These are phyloP conservation scores for Otolemur garnettii DNA, from an alignment of 2,113 vertebrate genomes.

Conservation along the genomic window DNA sequence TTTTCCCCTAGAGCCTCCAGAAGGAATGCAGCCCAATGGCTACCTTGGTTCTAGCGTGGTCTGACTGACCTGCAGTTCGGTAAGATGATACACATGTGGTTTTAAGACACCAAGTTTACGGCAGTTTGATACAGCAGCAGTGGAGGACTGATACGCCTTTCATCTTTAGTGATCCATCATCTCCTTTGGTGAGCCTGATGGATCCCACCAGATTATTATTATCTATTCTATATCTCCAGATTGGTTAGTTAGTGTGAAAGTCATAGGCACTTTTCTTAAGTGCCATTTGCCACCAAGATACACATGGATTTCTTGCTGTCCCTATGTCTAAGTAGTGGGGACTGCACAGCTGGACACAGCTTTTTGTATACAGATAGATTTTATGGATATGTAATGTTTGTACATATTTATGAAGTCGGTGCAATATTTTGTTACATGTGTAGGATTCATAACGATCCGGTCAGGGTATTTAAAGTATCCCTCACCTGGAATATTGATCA, in stretches of 20 bases:
- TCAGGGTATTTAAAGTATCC: too few species aligned
- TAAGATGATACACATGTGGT: not conserved
- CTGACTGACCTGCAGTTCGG: not conserved
- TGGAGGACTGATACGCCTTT: not conserved
- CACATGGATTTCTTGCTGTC: not conserved
- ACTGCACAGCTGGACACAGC: not conserved
- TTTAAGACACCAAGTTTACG: not conserved
- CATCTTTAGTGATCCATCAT: not conserved
- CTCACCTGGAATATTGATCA: too few species aligned
- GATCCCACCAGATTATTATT: not conserved
- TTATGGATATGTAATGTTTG: too few species aligned
- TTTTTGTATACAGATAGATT: too few species aligned
- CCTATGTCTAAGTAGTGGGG: not conserved
- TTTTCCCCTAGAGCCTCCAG: not conserved
- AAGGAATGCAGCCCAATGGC: accelerated
- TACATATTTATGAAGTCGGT: too few species aligned
- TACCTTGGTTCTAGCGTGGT: not conserved
- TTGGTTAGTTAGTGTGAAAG: not conserved
- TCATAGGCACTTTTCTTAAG: not conserved
- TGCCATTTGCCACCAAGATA: not conserved
- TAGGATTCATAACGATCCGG: too few species aligned
- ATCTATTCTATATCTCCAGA: not conserved
- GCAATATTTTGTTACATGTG: too few species aligned
- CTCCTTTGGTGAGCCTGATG: not conserved
- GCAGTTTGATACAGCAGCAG: not conserved